Conservation (phyloP, 2,113 vertebrate genomes). For the Okapia johnstoni region DNA sequence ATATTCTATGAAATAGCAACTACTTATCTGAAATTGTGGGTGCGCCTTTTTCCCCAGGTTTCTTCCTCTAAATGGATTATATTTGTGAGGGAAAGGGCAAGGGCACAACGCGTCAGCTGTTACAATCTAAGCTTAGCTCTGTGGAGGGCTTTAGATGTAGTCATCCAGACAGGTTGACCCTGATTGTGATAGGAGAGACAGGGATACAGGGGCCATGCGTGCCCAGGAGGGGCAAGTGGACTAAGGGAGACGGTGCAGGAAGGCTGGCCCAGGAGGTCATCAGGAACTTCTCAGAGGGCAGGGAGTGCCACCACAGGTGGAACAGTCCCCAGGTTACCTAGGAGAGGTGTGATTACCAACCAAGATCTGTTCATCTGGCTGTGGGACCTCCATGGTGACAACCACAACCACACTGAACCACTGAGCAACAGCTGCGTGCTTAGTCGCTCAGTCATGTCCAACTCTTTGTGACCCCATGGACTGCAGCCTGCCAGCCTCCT, state of each 20-base stretch:
- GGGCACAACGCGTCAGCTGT: neutral
- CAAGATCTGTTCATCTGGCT: accelerated
- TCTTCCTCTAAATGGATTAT: neutral
- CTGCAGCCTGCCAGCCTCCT: neutral
- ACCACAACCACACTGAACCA: too few relatives aligned
- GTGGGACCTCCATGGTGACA: too few relatives aligned
- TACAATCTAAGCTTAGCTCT: neutral
- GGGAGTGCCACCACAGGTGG: accelerated
- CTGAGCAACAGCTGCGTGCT: neutral
- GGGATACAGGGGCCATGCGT: accelerated
- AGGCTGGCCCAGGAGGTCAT: neutral
- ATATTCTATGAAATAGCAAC: neutral
- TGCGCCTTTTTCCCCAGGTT: neutral
- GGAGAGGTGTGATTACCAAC: neutral
- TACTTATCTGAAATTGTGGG: neutral
- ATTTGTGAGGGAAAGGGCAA: neutral
- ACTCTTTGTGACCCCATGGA: neutral
- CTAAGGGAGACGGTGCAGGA: neutral
- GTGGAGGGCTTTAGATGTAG: neutral
- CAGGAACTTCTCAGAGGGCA: neutral
- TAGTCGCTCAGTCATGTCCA: accelerated
- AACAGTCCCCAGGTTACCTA: neutral
- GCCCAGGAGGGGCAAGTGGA: neutral
- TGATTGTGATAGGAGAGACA: neutral
- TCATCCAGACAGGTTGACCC: neutral